Base-by-base conservation (phyloP, 2,797 vertebrate genomes). In the Epinephelus awoara region DNA sequence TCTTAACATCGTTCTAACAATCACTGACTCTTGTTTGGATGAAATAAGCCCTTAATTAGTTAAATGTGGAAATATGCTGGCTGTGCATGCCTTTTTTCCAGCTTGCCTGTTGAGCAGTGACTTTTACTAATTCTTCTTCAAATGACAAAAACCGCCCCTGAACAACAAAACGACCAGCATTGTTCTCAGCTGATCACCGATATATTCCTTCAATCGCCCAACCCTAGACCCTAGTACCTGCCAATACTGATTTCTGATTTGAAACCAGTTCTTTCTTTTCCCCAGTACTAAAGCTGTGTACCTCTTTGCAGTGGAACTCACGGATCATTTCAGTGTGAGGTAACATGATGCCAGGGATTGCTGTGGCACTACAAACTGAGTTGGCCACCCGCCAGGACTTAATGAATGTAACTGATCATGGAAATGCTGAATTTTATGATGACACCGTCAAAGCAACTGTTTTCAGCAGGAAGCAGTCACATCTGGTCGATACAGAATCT, bases 401-500 rank as follows among this genome's bases (percentile, higher is more conserved):
- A 68, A 67, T 51, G n/a, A 79, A 49, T 65, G 62, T 49, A 62
- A 40, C 42, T 71, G 72, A 73, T 59, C 34, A 27, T n/a, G 54
- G 23, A 61, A 61, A 21, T 1, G 42, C 40, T 14, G 40, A 58
- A 23, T 55, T 29, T 77, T 9, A 2, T 52, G 66, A 55, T 27
- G 49, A 65, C 27, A 19, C 17, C 8, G 65, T 54, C 6, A 1
- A 25, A 51, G 17, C 14, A 52, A 2, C 46, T 52, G 15, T 25
- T 57, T 56, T 58, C 11, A 64, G 11, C 27, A 38, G 38, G 25
- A n/a, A 65, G 63, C 15, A n/a, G 18, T 25, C 52, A 34, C 9
- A 51, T 73, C 1, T 57, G n/a, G 29, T 21, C 9, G 5, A 59
- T 34, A 23, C 1, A 2, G 7, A 42, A 64, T 40, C 21, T 8